Evolutionary conservation across 2,797 vertebrate species (phyloP), one percentile per base, ranked within the genome.

Genomic region (Ficedula albicollis): DNA sequence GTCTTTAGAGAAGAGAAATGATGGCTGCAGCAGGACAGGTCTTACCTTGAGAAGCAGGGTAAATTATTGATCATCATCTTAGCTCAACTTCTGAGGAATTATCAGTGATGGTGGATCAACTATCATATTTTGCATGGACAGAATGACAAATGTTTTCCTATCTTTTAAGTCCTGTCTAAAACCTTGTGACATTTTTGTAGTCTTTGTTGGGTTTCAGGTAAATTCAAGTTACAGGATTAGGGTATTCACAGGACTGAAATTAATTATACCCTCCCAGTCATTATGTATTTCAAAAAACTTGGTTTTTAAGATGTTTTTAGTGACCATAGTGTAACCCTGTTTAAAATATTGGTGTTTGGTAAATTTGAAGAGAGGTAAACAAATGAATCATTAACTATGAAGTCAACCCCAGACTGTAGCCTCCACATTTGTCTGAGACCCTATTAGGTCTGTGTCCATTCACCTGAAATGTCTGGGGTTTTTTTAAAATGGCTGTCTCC

Each of bases 391-490:
- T 51, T 58, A 69, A 62, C 15, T 51, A 11, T 19, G 18, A 73
- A 52, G 11, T 20, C 1, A 2, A 8, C 32, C 11, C 55, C 80
- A 43, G 38, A 41, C 36, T 73, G 55, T 62, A 81, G 32, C 10
- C 11, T 39, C 14, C 20, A 36, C 13, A 27, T 72, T 78, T 91
- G 39, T 49, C 63, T 64, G 46, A 49, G 34, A 68, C 15, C 6
- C 10, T 64, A 2, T 66, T 64, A 64, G 21, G 58, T 82, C 43
- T 60, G 16, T 17, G 5, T 75, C 19, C 13, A n/a, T 84, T 66
- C n/a, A 69, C 5, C 15, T 66, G 51, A 93, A 38, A 34, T 51
- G 2, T 56, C 30, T 52, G 17, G 5, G 1, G 0, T 3, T 6
- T 2, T 56, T 84, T 87, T 60, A 9, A 2, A 48, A 85, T 38